Evolutionary conservation across 2,797 vertebrate genomes (phyloP).

Genomic region (Megalops cyprinoides): DNA sequence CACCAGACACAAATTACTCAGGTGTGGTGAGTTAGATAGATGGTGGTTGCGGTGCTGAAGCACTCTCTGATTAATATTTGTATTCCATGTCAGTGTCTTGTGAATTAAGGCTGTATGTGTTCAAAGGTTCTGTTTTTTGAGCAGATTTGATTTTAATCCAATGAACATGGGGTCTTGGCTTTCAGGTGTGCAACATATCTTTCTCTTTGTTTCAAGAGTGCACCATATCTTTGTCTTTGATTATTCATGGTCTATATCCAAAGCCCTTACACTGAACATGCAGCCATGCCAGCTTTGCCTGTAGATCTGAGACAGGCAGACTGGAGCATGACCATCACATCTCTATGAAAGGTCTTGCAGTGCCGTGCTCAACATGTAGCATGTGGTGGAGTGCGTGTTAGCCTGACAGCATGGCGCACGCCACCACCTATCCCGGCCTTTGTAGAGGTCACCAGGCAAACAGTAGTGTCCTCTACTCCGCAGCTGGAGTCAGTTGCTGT

Average conservation of each 20-base stretch:
- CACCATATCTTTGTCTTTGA: too few species aligned
- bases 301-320: not conserved
- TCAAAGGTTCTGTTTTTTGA: not conserved
- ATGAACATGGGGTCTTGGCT: not conserved
- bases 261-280: too few species aligned
- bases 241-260: too few species aligned
- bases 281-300: not conserved
- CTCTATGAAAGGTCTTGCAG: not conserved
- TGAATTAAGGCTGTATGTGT: too few species aligned
- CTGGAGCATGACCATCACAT: not conserved
- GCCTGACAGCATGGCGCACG: not conserved
- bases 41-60: too few species aligned
- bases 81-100: not conserved
- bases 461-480: not conserved
- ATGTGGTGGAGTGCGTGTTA: not conserved
- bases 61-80: not conserved
- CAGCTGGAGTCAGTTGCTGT: not conserved
- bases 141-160: not conserved
- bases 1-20: not conserved
- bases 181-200: conserved; percentile 7
- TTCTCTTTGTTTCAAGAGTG: too few species aligned
- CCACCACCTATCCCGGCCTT: not conserved
- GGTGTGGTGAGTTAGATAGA: not conserved
- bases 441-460: not conserved
- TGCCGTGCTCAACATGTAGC: not conserved